phyloP scores from a whole-genome alignment of 2,797 vertebrate genomes.

The Pseudomugil gertrudae region DNA sequence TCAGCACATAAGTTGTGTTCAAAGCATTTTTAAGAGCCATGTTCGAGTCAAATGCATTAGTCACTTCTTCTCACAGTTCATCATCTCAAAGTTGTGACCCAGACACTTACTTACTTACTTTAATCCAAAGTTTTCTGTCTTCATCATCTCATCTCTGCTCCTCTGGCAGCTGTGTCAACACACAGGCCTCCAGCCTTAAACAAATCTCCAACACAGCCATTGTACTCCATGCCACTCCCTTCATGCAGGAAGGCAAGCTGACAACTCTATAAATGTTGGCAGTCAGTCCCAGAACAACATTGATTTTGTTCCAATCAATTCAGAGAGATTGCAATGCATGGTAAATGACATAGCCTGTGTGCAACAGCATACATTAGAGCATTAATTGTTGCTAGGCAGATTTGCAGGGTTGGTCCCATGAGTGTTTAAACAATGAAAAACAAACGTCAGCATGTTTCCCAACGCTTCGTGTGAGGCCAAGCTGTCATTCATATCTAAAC shows the following conservation, averaged over 20 bases:
- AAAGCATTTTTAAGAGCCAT: constrained; percentile 39
- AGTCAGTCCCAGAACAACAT: constrained; percentile 71
- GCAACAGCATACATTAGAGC: constrained; percentile 57
- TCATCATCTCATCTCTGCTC: constrained; percentile 55
- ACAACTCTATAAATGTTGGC: constrained; percentile 70
- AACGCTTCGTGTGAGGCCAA: constrained; percentile 54
- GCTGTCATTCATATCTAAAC: constrained; percentile 56
- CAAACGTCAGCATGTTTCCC: constrained; percentile 43
- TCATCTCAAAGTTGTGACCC: constrained; percentile 47
- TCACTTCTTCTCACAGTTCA: constrained; percentile 38
- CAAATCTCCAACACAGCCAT: constrained; percentile 72
- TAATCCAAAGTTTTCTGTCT: constrained; percentile 62
- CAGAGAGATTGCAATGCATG: constrained; percentile 66
- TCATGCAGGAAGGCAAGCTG: constrained; percentile 54
- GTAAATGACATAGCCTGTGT: constrained; percentile 60
- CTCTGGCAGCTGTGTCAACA: constrained; percentile 85
- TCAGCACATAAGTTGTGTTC: constrained; percentile 1
- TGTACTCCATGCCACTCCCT: constrained; percentile 64
- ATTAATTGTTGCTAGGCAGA: constrained; percentile 77
- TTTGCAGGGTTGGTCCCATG: constrained; percentile 31
- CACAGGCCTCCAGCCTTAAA: constrained; percentile 75
- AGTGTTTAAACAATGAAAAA: constrained; percentile 25
- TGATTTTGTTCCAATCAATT: constrained; percentile 78
- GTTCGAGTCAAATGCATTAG: constrained; percentile 36
- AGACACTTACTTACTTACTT: constrained; percentile 47